Evolutionary conservation across 2,113 vertebrate species (phyloP).

Genomic region (Choloepus hoffmanni): DNA sequence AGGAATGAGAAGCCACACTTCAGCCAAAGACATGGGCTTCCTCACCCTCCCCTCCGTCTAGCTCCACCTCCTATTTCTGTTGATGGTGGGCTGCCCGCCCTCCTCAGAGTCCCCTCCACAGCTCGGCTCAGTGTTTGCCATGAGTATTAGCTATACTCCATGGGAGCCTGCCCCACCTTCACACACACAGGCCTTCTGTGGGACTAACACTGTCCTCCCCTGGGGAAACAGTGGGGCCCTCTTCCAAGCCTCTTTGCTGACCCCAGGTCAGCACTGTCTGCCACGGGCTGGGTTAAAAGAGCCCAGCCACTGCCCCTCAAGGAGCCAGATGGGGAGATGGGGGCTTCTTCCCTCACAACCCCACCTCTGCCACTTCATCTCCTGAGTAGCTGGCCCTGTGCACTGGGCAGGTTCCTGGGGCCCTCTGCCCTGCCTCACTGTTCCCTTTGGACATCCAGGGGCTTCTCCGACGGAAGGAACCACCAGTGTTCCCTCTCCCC

Average conservation of each 20-base stretch:
- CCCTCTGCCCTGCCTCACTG: slow-evolving; percentile 54
- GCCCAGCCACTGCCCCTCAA: slow-evolving; percentile 60
- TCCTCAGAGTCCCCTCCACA: slow-evolving; percentile 67
- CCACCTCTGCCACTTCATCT: slow-evolving; percentile 54
- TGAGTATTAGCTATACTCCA: slow-evolving; percentile 75
- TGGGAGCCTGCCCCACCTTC: slow-evolving; percentile 71
- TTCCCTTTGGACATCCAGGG: slow-evolving; percentile 57
- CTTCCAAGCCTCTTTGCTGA: slow-evolving; percentile 69
- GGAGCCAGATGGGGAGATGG: slow-evolving; percentile 70
- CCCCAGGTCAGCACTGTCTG: slow-evolving; percentile 66
- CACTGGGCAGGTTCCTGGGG: slow-evolving; percentile 66
- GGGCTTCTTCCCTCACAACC: slow-evolving; percentile 4
- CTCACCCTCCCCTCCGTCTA: slow-evolving; percentile 44
- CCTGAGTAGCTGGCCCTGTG: slow-evolving; percentile 64
- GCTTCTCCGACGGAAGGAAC: slow-evolving; percentile 75
- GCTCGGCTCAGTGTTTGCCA: slow-evolving; percentile 79
- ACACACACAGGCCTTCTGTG: slow-evolving; percentile 72
- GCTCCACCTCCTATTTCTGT: slow-evolving; percentile 65
- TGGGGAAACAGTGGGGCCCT: slow-evolving; percentile 61
- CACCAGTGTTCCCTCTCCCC: slow-evolving; percentile 64
- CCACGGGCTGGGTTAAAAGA: slow-evolving; percentile 73
- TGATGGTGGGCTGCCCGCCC: slow-evolving; percentile 73
- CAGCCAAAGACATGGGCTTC: slow-evolving; percentile 88
- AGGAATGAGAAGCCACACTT: slow-evolving; percentile 83
- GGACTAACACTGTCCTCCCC: slow-evolving; percentile 61